phyloP scores from a whole-genome alignment of 2,797 vertebrate genomes.

The Alosa sapidissima region DNA sequence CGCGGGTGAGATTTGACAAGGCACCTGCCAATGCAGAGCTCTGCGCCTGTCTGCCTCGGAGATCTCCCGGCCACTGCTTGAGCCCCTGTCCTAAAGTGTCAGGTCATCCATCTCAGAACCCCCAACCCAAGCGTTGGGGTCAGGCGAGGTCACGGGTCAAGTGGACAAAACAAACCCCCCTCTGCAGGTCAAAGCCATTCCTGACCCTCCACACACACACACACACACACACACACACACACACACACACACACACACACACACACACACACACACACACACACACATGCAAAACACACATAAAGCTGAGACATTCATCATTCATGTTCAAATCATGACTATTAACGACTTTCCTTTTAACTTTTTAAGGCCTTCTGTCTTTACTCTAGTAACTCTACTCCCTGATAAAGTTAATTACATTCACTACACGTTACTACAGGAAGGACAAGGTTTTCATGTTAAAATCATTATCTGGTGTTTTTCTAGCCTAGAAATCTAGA shows the following conservation, averaged over 20 bases:
- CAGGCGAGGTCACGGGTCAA: background rate
- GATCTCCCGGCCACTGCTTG: background rate
- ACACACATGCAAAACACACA: background rate
- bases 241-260: background rate
- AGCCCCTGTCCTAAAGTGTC: background rate
- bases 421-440: background rate
- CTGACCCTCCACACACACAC: background rate
- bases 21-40: background rate
- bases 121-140: background rate
- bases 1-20: background rate
- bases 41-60: background rate
- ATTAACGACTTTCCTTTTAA: background rate
- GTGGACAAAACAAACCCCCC: background rate
- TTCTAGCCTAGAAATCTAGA: too few relatives aligned
- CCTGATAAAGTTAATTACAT: background rate
- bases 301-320: background rate
- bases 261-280: background rate
- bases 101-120: background rate
- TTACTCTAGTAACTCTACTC: background rate
- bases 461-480: too few relatives aligned
- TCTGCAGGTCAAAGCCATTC: background rate
- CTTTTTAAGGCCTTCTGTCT: background rate
- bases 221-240: slow-evolving; percentile 13
- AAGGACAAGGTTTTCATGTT: too few relatives aligned
- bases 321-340: background rate